phyloP scores from a whole-genome alignment of 2,113 vertebrate genomes.

The Andinoacara biseriatus region DNA sequence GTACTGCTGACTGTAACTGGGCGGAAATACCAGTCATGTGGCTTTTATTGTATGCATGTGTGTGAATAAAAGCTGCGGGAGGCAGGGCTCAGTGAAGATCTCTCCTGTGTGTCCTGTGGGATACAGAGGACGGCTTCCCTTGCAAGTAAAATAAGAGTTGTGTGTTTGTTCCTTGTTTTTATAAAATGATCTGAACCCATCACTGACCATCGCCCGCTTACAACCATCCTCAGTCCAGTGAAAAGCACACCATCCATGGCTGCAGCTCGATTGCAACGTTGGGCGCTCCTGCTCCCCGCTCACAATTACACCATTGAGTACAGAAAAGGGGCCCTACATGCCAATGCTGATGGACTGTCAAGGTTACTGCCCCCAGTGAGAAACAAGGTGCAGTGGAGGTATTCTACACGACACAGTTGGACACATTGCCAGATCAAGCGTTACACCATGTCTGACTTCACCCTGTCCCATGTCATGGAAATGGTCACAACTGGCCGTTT shows the following conservation, averaged over 20 bases:
- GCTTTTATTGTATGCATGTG: too few species aligned
- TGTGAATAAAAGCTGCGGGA: too few species aligned
- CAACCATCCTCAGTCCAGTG: not conserved
- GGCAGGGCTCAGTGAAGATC: too few species aligned
- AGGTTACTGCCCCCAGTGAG: accelerated
- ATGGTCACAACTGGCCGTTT: not conserved
- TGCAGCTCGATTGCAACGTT: not conserved
- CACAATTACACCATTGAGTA: not conserved
- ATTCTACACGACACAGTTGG: accelerated
- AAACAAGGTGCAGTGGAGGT: not conserved
- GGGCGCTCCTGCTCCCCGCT: not conserved
- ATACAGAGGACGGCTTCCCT: too few species aligned
- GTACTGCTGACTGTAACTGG: too few species aligned
- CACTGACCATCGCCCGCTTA: too few species aligned
- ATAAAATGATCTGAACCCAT: too few species aligned
- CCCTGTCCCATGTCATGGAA: not conserved
- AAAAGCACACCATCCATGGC: not conserved
- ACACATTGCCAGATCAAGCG: not conserved
- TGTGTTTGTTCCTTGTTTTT: too few species aligned
- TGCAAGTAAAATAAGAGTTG: too few species aligned
- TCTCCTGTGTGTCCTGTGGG: too few species aligned
- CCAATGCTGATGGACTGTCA: accelerated
- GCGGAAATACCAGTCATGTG: too few species aligned
- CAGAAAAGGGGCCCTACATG: not conserved
- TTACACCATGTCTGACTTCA: not conserved